These are phyloP conservation scores for Phoeniculus purpureus DNA, from an alignment of 2,797 vertebrate species.

Conservation along the genomic window DNA sequence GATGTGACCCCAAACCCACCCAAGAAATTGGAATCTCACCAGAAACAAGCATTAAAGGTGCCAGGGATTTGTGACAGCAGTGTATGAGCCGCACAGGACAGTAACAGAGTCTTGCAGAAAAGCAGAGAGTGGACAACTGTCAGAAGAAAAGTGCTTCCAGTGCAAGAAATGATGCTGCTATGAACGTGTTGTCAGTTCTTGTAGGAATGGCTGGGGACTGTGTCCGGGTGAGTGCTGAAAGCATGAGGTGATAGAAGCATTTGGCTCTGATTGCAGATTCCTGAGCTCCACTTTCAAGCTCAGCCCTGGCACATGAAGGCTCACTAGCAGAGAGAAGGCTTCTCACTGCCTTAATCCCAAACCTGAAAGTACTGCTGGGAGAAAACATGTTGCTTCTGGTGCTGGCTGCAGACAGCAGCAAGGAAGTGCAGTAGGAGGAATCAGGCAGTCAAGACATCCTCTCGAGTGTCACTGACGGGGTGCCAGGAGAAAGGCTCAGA, in stretches of 20 bases:
- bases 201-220: background rate
- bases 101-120: background rate
- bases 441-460: background rate
- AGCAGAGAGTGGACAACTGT: background rate
- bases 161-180: background rate
- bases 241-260: background rate
- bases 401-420: background rate
- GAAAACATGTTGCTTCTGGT: background rate
- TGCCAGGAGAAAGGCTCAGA: background rate
- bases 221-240: constrained; percentile 9
- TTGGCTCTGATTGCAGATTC: background rate
- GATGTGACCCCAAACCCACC: constrained; percentile 17
- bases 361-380: background rate
- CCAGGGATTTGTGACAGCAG: background rate
- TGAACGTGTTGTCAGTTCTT: background rate
- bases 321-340: background rate
- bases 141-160: background rate
- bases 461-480: background rate
- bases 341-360: background rate
- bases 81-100: fast-evolving
- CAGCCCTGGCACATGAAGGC: background rate
- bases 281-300: background rate
- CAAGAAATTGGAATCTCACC: constrained; percentile 7
- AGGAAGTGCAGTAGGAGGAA: background rate
- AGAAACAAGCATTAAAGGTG: constrained; percentile 1